A percentile compares a stretch with the other conserved stretches of the same genome.
Evolutionary conservation across 2,888 invertebrate species (phyloP).

Genomic region (Meandrusa payeni): DNA sequence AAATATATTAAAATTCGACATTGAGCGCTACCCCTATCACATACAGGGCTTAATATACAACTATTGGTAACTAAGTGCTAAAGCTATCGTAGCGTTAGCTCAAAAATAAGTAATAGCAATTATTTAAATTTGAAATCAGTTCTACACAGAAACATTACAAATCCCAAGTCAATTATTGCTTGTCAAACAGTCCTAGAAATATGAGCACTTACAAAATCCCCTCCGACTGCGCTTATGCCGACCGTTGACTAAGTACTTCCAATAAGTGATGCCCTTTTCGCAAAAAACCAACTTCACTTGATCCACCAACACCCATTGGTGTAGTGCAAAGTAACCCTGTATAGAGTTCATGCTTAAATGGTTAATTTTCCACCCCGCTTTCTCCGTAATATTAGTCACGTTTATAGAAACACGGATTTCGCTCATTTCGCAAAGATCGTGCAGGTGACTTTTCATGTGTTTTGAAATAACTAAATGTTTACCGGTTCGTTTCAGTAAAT

Average conservation of each 20-base stretch:
- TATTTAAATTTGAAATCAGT: too few species aligned
- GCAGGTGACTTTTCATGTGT: neutral
- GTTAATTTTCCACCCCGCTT: conserved; percentile 3
- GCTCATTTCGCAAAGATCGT: neutral
- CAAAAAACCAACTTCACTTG: neutral
- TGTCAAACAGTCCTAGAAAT: conserved; percentile 1
- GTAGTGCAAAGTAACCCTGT: neutral
- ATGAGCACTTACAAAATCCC: neutral
- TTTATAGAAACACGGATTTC: conserved; percentile 4
- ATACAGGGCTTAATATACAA: too few species aligned
- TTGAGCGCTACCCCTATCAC: too few species aligned
- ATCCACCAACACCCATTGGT: neutral
- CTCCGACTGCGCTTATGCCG: neutral
- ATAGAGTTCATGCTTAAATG: conserved; percentile 9
- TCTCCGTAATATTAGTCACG: conserved; percentile 8
- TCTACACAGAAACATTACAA: too few species aligned
- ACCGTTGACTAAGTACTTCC: neutral
- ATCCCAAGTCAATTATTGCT: too few species aligned
- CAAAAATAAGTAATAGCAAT: too few species aligned
- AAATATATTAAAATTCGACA: too few species aligned
- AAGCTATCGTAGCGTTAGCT: too few species aligned
- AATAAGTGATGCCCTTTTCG: conserved; percentile 7
- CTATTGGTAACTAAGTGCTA: too few species aligned
- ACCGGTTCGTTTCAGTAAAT: too few species aligned
- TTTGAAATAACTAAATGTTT: too few species aligned